Conservation (phyloP, 2,888 invertebrate species). For the Zaprionus obscuricornis region DNA sequence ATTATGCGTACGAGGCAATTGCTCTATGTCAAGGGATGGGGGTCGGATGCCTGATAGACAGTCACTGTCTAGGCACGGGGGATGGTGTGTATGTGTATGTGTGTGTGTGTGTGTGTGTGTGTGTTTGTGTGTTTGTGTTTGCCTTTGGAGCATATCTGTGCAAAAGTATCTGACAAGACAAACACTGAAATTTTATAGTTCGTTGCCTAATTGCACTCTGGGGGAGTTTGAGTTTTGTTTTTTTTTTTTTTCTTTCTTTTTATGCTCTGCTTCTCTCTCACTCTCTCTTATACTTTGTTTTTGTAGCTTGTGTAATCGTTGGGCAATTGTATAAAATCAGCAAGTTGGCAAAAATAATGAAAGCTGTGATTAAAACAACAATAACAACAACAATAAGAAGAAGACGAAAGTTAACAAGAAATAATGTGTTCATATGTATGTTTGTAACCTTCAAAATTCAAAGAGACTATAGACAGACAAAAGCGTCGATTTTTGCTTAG, state of each 20-base stretch:
- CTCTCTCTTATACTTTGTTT: slow-evolving; percentile 13
- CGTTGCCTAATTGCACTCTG: slow-evolving; percentile 79
- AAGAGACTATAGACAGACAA: background rate
- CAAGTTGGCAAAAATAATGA: slow-evolving; percentile 68
- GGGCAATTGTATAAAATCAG: slow-evolving; percentile 77
- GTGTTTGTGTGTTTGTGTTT: slow-evolving; percentile 11
- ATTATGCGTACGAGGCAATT: slow-evolving; percentile 63
- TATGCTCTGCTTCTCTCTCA: slow-evolving; percentile 1
- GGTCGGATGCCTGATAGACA: too few species aligned
- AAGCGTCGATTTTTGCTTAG: slow-evolving; percentile 4
- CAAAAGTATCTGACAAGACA: slow-evolving; percentile 73
- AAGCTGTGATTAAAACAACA: slow-evolving; percentile 64
- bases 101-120: slow-evolving; percentile 14
- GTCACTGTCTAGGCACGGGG: too few species aligned
- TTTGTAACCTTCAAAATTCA: too few species aligned
- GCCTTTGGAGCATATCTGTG: slow-evolving; percentile 33
- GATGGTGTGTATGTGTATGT: background rate
- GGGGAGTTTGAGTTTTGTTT: slow-evolving; percentile 66
- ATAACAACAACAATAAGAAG: background rate
- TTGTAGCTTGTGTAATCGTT: slow-evolving; percentile 64
- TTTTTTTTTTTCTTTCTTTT: slow-evolving; percentile 8
- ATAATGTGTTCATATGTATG: slow-evolving; percentile 1
- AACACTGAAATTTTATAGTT: slow-evolving; percentile 82
- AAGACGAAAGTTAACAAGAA: background rate
- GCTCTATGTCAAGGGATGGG: slow-evolving; percentile 29